Conservation (phyloP, 2,888 invertebrate genomes). For the Cantharis rustica region DNA sequence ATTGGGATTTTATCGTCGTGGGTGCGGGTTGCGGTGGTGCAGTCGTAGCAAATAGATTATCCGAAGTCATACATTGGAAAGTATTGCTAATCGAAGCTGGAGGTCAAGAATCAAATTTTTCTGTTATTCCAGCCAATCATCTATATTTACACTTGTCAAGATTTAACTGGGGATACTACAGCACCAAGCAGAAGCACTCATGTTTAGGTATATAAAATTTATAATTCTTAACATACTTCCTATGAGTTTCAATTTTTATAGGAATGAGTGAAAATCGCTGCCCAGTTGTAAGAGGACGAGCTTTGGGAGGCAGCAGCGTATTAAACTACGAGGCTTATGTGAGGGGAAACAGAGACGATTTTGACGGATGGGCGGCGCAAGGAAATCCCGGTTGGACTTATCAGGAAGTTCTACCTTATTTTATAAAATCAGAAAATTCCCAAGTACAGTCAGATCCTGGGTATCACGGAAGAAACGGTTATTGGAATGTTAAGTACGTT, state of each 20-base stretch:
- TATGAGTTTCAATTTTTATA: background rate
- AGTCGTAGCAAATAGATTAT: slow-evolving; percentile 67
- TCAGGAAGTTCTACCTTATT: background rate
- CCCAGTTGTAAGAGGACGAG: background rate
- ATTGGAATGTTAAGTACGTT: background rate
- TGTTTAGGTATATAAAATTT: slow-evolving; percentile 5
- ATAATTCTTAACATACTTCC: too few species aligned
- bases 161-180: slow-evolving; percentile 3
- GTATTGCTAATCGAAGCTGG: slow-evolving; percentile 72
- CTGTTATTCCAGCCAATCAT: slow-evolving; percentile 5
- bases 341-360: background rate
- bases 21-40: slow-evolving; percentile 71
- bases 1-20: slow-evolving; percentile 70
- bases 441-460: background rate
- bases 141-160: background rate
- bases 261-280: background rate
- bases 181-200: background rate
- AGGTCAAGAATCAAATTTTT: slow-evolving; percentile 5
- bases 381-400: background rate
- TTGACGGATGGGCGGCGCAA: background rate
- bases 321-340: background rate
- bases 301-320: background rate
- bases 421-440: background rate
- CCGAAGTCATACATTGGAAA: slow-evolving; percentile 67
- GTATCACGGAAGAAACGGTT: background rate